These are phyloP conservation scores for Temnopleurus reevesii DNA, from an alignment of 53 echinoderm and acorn worm species.

Conservation along the genomic window DNA sequence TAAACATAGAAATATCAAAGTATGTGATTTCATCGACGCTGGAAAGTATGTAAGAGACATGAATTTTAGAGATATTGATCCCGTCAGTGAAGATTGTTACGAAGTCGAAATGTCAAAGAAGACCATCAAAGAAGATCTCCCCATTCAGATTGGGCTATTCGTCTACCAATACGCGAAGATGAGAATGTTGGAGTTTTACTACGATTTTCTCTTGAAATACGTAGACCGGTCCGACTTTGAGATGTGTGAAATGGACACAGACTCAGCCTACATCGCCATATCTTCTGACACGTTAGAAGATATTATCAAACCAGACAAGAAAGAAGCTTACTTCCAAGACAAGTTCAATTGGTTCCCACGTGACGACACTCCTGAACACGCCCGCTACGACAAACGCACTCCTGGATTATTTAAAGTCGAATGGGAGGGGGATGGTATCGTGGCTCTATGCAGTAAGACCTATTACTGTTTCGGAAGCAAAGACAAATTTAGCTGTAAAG, in stretches of 20 bases:
- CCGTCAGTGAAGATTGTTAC: neutral
- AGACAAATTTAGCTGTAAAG: slow-evolving; percentile 76
- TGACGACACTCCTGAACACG: neutral
- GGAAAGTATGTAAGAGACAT: slow-evolving; percentile 33
- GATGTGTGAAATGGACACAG: slow-evolving; percentile 70
- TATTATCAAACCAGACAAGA: slow-evolving; percentile 54
- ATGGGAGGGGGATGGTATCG: slow-evolving; percentile 73
- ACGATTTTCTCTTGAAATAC: slow-evolving; percentile 51
- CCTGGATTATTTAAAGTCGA: slow-evolving; percentile 80
- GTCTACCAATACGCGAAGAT: slow-evolving; percentile 53
- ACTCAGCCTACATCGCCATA: slow-evolving; percentile 62
- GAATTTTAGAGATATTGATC: neutral
- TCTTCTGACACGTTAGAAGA: slow-evolving; percentile 28
- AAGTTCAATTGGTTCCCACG: slow-evolving; percentile 65
- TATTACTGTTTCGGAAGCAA: slow-evolving; percentile 59
- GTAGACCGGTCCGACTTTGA: slow-evolving; percentile 44
- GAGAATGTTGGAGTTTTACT: slow-evolving; percentile 26
- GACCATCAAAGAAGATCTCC: slow-evolving; percentile 1
- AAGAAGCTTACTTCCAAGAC: slow-evolving; percentile 49
- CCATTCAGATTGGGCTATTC: slow-evolving; percentile 43
- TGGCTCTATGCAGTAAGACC: slow-evolving; percentile 65
- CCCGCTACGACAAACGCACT: slow-evolving; percentile 61
- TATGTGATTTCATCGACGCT: neutral
- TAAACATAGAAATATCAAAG: neutral
- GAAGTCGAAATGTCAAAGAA: slow-evolving; percentile 19